Evolutionary conservation across 2,888 invertebrate genomes (phyloP), one percentile per base, ranked within the genome.

Genomic region (Vesta saturnalis): DNA sequence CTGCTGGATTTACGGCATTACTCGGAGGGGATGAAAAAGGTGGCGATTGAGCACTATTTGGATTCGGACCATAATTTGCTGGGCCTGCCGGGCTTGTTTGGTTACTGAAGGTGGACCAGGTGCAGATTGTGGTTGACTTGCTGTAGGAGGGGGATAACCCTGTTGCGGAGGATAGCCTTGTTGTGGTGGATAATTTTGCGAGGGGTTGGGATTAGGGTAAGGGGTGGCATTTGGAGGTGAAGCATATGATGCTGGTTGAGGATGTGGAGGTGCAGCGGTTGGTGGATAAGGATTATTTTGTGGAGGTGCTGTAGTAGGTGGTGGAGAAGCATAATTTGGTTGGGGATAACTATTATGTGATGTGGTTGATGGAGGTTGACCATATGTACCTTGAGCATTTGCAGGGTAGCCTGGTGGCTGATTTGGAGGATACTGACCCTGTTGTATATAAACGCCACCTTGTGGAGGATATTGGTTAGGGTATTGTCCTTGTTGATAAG

Each of bases 371-470:
- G 87, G 89, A 47, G 89, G 89, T 69, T 89, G 89, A 0, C 89
- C 89, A 82, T 90, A 90, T 74, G 84, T 86, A 22, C 86, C 86
- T 79, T 88, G 89, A 12, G 86, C 79, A 73, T 84, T 85, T 6
- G 87, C 83, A 8, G 91, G 90, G 65, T 91, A 91, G 0, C 88
- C 89, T 75, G 91, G 91, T 23, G 90, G 89, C 82, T 89, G 91
- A 73, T 90, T 90, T 22, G 91, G 89, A 47, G 89, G 87, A 77
- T 90, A 90, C 68, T 86, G 86, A 64, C 86, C 87, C 59, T 90
- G 90, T 62, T 90, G 90, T 12, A 90, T 90, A 83, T 91, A 91
- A 30, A 85, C 85, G 23, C 88, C 87, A 63, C 87, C 88, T 79
- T 91, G 91, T 60, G 91, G 91, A 52, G 91, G 91, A 80, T 90